Evolutionary conservation across 2,888 invertebrate genomes (phyloP).

Genomic region (Calliphora vomitoria): DNA sequence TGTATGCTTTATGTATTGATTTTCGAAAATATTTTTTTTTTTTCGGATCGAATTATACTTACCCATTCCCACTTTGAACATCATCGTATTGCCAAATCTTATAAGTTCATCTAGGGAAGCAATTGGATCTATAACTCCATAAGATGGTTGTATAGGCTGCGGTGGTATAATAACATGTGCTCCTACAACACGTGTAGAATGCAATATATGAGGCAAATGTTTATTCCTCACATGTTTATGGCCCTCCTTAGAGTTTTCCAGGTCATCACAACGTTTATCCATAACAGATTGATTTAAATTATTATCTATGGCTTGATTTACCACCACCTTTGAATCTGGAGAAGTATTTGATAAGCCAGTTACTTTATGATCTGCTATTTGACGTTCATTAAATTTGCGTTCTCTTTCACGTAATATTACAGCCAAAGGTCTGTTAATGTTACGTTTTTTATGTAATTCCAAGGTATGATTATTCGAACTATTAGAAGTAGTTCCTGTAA

Average conservation of each 20-base stretch:
- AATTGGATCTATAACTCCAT: neutral
- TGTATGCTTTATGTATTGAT: too few relatives aligned
- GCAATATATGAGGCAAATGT: neutral
- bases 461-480: neutral
- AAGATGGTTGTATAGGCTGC: neutral
- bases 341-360: too few relatives aligned
- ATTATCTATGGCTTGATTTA: neutral
- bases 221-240: neutral
- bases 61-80: constrained; percentile 73
- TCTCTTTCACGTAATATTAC: constrained; percentile 5
- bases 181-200: neutral
- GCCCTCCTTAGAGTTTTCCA: neutral
- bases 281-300: neutral
- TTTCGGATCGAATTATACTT: too few relatives aligned
- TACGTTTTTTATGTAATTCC: neutral
- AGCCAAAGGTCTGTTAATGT: neutral
- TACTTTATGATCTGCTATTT: neutral
- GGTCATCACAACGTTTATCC: neutral
- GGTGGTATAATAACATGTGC: constrained; percentile 22
- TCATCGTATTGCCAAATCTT: constrained; percentile 73
- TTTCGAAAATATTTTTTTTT: too few relatives aligned
- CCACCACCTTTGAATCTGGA: neutral
- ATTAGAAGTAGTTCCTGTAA: neutral
- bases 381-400: neutral
- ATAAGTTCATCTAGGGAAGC: constrained; percentile 69